A percentile compares a stretch with the other conserved stretches of the same genome.
These are phyloP conservation scores for Himantopus leucocephalus DNA, from an alignment of 2,113 vertebrate genomes.

Conservation along the genomic window DNA sequence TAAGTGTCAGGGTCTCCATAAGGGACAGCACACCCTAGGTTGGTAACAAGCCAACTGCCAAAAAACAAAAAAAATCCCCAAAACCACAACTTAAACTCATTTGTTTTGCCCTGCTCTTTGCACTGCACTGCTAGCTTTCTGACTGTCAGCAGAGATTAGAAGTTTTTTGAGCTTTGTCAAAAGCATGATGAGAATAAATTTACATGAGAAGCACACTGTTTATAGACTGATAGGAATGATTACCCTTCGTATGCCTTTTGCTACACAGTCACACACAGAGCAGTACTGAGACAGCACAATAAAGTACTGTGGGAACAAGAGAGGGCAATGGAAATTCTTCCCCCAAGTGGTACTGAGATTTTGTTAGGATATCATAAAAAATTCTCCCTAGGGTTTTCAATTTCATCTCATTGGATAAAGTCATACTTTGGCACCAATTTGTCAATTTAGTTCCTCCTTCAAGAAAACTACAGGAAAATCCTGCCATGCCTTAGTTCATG, in stretches of 20 bases:
- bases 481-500: neutral
- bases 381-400: neutral
- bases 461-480: neutral
- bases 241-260: neutral
- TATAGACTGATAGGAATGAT: neutral
- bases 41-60: neutral
- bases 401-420: neutral
- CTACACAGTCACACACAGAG: neutral
- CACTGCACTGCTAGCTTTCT: neutral
- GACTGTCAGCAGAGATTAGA: neutral
- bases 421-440: neutral
- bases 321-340: neutral
- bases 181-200: neutral
- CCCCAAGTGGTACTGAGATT: neutral
- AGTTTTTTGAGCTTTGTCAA: neutral
- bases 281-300: neutral
- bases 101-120: neutral
- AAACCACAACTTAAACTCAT: neutral
- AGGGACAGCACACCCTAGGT: neutral
- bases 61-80: neutral
- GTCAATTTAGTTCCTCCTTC: neutral
- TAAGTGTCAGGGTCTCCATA: neutral
- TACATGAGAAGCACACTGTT: neutral
- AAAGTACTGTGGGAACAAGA: neutral
- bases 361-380: neutral